Base-by-base conservation (phyloP, 2,797 vertebrate genomes). In the Meda fulgida region DNA sequence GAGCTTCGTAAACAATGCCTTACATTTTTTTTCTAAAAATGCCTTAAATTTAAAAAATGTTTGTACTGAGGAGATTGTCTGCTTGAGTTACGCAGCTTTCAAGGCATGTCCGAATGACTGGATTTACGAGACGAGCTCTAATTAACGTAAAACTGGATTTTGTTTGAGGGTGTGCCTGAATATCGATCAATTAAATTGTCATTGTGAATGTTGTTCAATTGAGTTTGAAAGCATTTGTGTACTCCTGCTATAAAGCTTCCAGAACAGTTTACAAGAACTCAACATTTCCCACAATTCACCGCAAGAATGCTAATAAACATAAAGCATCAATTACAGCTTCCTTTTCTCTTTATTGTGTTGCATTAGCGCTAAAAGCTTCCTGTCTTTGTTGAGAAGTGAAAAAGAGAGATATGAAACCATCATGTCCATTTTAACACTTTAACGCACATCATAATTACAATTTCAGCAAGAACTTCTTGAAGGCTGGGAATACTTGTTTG, bases 221-320 rank as follows among this genome's bases (percentile, higher is more conserved):
- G 51, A 34, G 51, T 55, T 55, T 38, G 31, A 76, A 38, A 58
- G 51, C 51, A 58, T n/a, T 31, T 77, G 51, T 77, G 48, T 14
- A n/a, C 51, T 23, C 29, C 53, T 23, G 29, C 58, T 18, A 26
- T 58, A 29, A 19, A 11, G 16, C 55, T 78, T 78, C 36, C 76
- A 6, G 76, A 78, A 78, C 76, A 1, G 23, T 78, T 78, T 5
- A 18, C 7, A 1, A 23, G 51, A 77, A 51, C 73, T 58, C 73
- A 19, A 10, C 38, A 43, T 29, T 40, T 78, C 76, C 76, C 76
- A 78, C 21, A 78, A 78, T 78, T 29, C 76, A 78, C 76, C 55
- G 26, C 76, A 63, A 78, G 34, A 60, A 40, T 78, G 51, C 58
- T 18, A 18, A 77, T 38, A 26, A 36, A 19, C 23, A 63, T 29